Percentiles rank a stretch among this genome's conserved stretches.
These are phyloP conservation scores for Helicoverpa armigera DNA, from an alignment of 1,140 invertebrate species.

Conservation along the genomic window DNA sequence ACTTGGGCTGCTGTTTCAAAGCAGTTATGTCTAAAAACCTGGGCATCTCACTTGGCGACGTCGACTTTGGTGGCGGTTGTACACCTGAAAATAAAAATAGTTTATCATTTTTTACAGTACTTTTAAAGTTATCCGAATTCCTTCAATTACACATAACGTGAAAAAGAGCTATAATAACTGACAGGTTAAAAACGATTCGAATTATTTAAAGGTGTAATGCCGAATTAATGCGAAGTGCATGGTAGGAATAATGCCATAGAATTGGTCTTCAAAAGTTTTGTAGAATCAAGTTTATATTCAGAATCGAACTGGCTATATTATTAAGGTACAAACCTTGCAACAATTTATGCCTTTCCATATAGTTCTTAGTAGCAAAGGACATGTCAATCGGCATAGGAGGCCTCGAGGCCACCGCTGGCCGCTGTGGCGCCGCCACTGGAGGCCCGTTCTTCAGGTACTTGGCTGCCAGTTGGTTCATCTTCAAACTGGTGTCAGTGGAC, in stretches of 20 bases:
- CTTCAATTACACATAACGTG: no score
- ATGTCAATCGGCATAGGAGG: slow-evolving; percentile 82
- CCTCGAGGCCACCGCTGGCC: slow-evolving; percentile 58
- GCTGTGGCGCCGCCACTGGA: slow-evolving; percentile 17
- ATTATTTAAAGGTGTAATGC: no score
- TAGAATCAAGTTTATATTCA: no score
- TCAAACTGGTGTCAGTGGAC: slow-evolving; percentile 87
- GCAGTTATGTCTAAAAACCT: slow-evolving; percentile 89
- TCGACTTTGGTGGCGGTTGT: slow-evolving; percentile 48
- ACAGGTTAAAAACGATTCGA: no score
- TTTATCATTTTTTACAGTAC: slow-evolving; percentile 25
- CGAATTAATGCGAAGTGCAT: no score
- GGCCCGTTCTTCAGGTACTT: slow-evolving; percentile 88
- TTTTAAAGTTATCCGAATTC: no score
- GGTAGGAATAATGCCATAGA: no score
- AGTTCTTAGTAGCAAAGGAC: slow-evolving; percentile 89
- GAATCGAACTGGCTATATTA: neutral
- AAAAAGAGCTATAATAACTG: no score
- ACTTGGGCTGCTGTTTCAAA: slow-evolving; percentile 89
- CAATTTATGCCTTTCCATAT: slow-evolving; percentile 89
- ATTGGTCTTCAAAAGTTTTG: neutral
- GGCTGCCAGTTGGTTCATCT: slow-evolving; percentile 89
- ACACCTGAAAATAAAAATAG: slow-evolving; percentile 61
- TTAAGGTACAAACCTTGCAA: slow-evolving; percentile 75
- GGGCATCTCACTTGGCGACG: slow-evolving; percentile 75